Percentiles rank a stretch among this genome's conserved stretches.
Conservation (phyloP, 2,113 vertebrate genomes). For the Myocastor coypus region DNA sequence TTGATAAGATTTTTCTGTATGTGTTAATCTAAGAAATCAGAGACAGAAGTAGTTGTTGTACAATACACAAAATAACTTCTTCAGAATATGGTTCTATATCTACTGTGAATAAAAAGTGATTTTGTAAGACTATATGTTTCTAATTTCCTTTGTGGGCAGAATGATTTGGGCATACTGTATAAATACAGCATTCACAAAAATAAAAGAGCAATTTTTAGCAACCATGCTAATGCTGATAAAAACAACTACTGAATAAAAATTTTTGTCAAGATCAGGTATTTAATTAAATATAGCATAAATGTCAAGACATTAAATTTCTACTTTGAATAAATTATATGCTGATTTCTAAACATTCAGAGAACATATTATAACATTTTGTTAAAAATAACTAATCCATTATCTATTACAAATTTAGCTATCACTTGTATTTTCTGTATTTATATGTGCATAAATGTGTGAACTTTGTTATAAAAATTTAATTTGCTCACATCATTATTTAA, state of each 20-base stretch:
- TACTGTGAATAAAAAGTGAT: not conserved
- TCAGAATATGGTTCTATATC: not conserved
- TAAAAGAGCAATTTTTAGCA: not conserved
- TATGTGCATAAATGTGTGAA: not conserved
- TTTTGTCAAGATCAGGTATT: not conserved
- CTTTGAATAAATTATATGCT: not conserved
- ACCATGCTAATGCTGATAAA: not conserved
- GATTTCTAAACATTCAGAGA: not conserved
- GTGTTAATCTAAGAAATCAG: not conserved
- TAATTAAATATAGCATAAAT: not conserved
- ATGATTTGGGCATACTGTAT: not conserved
- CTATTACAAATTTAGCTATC: not conserved
- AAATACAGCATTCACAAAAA: not conserved
- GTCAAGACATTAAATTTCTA: not conserved
- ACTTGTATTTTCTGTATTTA: not conserved
- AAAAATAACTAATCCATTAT: not conserved
- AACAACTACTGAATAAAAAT: not conserved
- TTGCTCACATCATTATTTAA: too few relatives aligned
- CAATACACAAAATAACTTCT: not conserved
- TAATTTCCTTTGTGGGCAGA: not conserved
- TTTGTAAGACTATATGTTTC: not conserved
- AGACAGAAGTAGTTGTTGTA: not conserved
- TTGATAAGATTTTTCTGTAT: not conserved
- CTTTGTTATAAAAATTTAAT: not conserved
- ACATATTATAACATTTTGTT: not conserved